A percentile compares a stretch with the other conserved stretches of the same genome.
Conservation (phyloP, 2,797 vertebrate species). For the Sciurus carolinensis region DNA sequence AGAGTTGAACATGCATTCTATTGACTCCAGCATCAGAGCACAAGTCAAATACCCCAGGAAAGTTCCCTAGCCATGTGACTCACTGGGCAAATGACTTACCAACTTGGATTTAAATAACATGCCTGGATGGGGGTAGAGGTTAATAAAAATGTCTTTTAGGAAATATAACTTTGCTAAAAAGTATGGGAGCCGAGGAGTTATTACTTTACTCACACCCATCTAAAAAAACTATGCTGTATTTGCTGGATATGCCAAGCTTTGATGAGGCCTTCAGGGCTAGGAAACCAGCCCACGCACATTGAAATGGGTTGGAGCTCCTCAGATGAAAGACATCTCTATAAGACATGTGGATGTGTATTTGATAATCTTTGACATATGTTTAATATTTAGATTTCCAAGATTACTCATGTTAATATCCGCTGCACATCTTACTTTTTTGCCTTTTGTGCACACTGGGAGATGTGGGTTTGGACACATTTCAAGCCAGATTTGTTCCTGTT, state of each 20-base stretch:
- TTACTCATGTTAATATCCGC: conserved; percentile 86
- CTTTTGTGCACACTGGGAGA: conserved; percentile 82
- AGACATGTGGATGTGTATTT: conserved; percentile 79
- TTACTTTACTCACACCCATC: conserved; percentile 10
- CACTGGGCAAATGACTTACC: conserved; percentile 59
- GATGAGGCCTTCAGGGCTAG: conserved; percentile 5
- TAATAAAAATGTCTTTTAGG: conserved; percentile 28
- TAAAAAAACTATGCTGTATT: background rate
- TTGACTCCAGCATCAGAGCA: background rate
- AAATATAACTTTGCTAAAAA: conserved; percentile 5
- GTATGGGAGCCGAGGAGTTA: conserved; percentile 30
- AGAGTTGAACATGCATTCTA: background rate
- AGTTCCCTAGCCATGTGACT: background rate
- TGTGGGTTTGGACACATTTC: conserved; percentile 85
- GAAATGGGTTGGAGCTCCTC: conserved; percentile 44
- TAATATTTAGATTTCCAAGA: conserved; percentile 87
- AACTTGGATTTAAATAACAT: conserved; percentile 28
- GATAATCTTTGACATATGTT: conserved; percentile 87
- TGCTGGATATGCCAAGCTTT: background rate
- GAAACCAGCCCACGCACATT: background rate
- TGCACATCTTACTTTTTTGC: conserved; percentile 79
- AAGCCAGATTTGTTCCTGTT: conserved; percentile 85
- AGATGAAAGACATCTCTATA: conserved; percentile 82
- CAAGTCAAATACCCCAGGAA: conserved; percentile 59
- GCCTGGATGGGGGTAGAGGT: conserved; percentile 3